Base-by-base conservation (phyloP, 1,140 invertebrate genomes). In the Drosophila pseudoobscura region DNA sequence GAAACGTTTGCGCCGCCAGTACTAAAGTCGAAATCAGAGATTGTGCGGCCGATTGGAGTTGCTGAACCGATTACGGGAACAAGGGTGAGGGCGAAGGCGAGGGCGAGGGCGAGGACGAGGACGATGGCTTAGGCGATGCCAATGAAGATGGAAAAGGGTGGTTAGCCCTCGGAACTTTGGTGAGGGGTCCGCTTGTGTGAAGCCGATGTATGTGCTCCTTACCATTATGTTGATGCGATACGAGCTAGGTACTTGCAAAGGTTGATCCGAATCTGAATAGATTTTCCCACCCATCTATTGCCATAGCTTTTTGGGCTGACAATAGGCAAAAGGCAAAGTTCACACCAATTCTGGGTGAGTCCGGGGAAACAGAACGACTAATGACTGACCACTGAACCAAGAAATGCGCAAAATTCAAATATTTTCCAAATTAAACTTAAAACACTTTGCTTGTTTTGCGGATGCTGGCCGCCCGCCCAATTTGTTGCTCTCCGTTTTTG, bases 391-490 rank as follows among this genome's bases (percentile, higher is more conserved):
- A 88, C 65, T 88, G 79, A 88, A 80, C 59, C 83, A 88, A 76
- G 83, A 88, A 88, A 88, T 88, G 79, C 80, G 75, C 83, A 88
- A 88, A 88, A 88, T 88, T 88, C 83, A 88, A 88, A 88, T 88
- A 88, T 88, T 88, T 87, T 77, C 66, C 75, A 88, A 88, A 88
- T 88, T 88, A 88, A 88, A 88, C 66, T 78, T 82, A 87, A 85
- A 84, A 85, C 61, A 87, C 78, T 78, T 85, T 64, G 69, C 70
- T 62, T 65, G 57, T 41, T 54, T 53, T 58, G 49, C 56, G 54
- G 35, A 39, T 39, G 35, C 11, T 39, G 35, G 35, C 35, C 35
- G 9, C 58, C 44, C 22, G 41, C 44, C 20, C 55, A 58, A 58
- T 77, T 78, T 65, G 47, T 52, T 68, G 70, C 47, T 63, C 65